Percentiles rank a stretch among this genome's conserved stretches.
Evolutionary conservation across 2,888 invertebrate genomes (phyloP).

Genomic region (Drosophila vallismaia): DNA sequence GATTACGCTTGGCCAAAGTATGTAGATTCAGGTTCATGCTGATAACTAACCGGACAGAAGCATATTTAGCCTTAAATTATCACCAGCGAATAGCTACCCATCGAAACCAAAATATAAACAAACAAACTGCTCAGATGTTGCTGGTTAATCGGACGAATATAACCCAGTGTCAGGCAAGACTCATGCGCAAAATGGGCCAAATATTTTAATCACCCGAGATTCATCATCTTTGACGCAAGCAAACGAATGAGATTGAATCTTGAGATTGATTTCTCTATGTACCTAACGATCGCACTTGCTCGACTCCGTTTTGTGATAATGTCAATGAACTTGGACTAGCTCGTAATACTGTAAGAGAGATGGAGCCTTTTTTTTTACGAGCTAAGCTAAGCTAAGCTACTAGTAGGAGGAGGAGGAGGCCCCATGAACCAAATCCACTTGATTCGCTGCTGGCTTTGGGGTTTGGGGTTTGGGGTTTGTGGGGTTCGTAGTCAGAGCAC

Average conservation of each 20-base stretch:
- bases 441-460: background rate
- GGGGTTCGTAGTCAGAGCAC: conserved; percentile 51
- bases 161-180: conserved; percentile 3
- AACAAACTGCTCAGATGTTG: background rate
- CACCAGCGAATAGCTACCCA: background rate
- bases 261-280: background rate
- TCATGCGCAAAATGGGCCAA: conserved; percentile 24
- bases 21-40: background rate
- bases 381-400: background rate
- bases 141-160: background rate
- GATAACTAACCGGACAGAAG: background rate
- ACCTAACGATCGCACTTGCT: conserved; percentile 1
- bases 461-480: background rate
- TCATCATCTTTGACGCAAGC: conserved; percentile 63
- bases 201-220: conserved; percentile 30
- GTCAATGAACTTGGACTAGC: conserved; percentile 66
- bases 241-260: conserved; percentile 1
- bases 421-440: background rate
- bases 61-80: background rate
- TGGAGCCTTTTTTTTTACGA: conserved; percentile 1
- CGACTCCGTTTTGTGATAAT: conserved; percentile 6
- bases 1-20: background rate
- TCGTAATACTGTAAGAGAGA: conserved; percentile 43
- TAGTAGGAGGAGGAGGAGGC: background rate
- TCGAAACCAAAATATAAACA: conserved; percentile 1